Percentiles rank a stretch among this genome's conserved stretches.
Conservation (phyloP, 2,888 invertebrate species). For the Latheticus oryzae region DNA sequence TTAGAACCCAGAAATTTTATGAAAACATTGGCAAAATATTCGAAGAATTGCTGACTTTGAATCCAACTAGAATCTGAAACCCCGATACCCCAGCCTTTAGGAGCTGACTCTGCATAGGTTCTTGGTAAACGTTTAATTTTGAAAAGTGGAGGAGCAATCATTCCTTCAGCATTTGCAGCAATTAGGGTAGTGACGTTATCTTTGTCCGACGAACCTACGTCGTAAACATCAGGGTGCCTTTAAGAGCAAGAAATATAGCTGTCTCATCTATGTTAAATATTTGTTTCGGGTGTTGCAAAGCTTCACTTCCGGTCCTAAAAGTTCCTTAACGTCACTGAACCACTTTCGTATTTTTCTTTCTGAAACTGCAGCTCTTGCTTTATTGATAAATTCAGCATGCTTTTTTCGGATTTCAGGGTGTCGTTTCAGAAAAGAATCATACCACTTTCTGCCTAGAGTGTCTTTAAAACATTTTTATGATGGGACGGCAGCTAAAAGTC, state of each 20-base stretch:
- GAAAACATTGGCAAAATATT: conserved; percentile 13
- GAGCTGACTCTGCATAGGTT: neutral
- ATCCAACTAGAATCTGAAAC: conserved; percentile 1
- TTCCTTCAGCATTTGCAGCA: neutral
- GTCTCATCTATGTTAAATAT: conserved; percentile 9
- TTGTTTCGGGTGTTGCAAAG: conserved; percentile 7
- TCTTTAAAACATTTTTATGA: too few species aligned
- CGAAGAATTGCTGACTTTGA: conserved; percentile 6
- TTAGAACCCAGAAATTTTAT: conserved; percentile 2
- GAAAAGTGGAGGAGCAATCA: neutral
- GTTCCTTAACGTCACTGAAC: neutral
- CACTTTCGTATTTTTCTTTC: neutral
- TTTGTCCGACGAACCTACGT: conserved; percentile 6
- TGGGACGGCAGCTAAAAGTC: conserved; percentile 81
- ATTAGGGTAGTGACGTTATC: conserved; percentile 9
- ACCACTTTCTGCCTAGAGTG: conserved; percentile 4
- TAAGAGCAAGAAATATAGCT: conserved; percentile 4
- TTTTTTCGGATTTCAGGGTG: conserved; percentile 4
- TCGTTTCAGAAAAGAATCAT: conserved; percentile 5
- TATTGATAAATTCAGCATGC: conserved; percentile 3
- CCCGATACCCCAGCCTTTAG: neutral
- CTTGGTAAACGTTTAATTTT: conserved; percentile 3
- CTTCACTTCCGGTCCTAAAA: neutral
- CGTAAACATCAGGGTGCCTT: neutral
- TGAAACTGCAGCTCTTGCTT: conserved; percentile 8